Evolutionary conservation across 1,140 invertebrate genomes (phyloP).

Genomic region (Arion vulgaris): DNA sequence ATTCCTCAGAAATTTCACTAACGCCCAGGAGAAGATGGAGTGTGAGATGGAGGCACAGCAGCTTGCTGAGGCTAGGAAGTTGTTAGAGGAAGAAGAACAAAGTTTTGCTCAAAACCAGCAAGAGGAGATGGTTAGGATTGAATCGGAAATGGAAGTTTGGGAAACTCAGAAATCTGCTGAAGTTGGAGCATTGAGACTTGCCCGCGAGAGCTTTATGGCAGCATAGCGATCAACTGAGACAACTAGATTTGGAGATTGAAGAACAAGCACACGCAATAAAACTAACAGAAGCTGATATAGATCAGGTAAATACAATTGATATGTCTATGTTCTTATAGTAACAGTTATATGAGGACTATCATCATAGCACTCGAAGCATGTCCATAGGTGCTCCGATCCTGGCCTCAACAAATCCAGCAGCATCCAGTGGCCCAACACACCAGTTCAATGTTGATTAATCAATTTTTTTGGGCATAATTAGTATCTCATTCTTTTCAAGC

Average conservation of each 20-base stretch:
- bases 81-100: constrained; percentile 61
- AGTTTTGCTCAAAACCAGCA: constrained; percentile 55
- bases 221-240: constrained; percentile 33
- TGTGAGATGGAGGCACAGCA: constrained; percentile 49
- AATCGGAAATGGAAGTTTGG: constrained; percentile 60
- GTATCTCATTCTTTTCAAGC: no score
- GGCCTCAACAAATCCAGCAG: no score
- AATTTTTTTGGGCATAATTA: no score
- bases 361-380: no score
- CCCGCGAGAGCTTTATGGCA: constrained; percentile 39
- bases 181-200: constrained; percentile 28
- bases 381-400: no score
- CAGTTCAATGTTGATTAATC: no score
- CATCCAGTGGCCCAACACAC: no score
- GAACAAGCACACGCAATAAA: constrained; percentile 46
- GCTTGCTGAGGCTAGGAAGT: constrained; percentile 51
- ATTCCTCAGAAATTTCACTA: constrained; percentile 33
- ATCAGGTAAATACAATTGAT: constrained; percentile 35
- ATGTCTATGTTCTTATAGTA: no score
- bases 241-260: constrained; percentile 55
- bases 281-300: constrained; percentile 55
- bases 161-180: constrained; percentile 51
- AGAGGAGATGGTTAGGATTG: constrained; percentile 53
- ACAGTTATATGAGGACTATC: no score
- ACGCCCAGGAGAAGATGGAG: constrained; percentile 49